Conservation (phyloP, 30 jellyfish, hydroid and myxozoan genomes). For the Catostylus mosaicus region DNA sequence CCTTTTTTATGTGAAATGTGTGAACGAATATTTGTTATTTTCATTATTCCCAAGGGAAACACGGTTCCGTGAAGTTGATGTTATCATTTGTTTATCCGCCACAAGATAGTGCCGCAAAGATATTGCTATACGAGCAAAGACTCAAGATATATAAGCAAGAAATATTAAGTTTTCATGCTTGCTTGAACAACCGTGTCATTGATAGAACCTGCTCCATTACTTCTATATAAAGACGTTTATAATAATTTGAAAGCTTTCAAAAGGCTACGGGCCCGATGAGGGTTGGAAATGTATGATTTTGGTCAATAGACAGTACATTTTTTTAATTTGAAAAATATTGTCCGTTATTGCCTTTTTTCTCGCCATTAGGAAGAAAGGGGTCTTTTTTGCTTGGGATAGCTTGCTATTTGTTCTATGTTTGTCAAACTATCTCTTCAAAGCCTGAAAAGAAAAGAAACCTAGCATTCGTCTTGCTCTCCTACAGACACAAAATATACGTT, state of each 20-base stretch:
- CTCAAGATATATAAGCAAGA: slow-evolving; percentile 28
- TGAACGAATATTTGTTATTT: background rate
- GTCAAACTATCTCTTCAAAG: too few species aligned
- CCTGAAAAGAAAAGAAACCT: too few species aligned
- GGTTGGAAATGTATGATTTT: too few species aligned
- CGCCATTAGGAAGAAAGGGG: too few species aligned
- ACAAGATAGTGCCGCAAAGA: slow-evolving; percentile 50
- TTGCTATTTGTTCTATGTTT: too few species aligned
- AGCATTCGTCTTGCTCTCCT: too few species aligned
- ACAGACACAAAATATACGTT: too few species aligned
- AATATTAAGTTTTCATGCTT: background rate
- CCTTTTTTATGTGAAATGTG: background rate
- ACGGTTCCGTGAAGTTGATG: slow-evolving; percentile 63
- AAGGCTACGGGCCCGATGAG: background rate
- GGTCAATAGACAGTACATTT: too few species aligned
- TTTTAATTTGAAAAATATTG: too few species aligned
- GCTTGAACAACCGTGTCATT: background rate
- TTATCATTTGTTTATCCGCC: slow-evolving; percentile 8
- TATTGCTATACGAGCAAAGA: background rate
- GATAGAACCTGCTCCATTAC: background rate
- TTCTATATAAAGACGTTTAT: background rate
- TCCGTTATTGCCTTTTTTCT: too few species aligned
- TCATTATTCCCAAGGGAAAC: slow-evolving; percentile 54
- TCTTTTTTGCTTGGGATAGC: too few species aligned
- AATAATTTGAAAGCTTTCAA: background rate